These are phyloP conservation scores for Lemur catta DNA, from an alignment of 2,797 vertebrate genomes.

Conservation along the genomic window DNA sequence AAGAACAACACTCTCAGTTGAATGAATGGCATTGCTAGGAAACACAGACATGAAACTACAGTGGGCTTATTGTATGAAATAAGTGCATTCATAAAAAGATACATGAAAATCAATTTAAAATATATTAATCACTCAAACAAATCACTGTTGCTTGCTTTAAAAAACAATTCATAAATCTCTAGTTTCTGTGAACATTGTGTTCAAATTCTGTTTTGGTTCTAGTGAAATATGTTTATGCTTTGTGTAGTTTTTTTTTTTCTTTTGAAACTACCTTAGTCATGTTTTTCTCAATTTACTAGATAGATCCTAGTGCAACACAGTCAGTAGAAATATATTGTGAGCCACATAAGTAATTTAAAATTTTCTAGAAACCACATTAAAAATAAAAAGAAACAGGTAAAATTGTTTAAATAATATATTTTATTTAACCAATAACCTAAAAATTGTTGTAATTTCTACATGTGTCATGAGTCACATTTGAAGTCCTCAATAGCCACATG, in stretches of 20 bases:
- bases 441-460: background rate
- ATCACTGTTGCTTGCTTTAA: background rate
- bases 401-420: background rate
- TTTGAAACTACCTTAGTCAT: background rate
- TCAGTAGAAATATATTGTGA: background rate
- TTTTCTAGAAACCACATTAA: background rate
- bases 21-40: background rate
- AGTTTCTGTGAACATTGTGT: background rate
- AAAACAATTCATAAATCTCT: background rate
- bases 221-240: background rate
- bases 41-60: background rate
- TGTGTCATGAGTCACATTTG: background rate
- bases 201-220: background rate
- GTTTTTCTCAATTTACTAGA: background rate
- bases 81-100: background rate
- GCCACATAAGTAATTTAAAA: background rate
- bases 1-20: background rate
- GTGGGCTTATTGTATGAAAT: background rate
- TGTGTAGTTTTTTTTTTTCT: background rate
- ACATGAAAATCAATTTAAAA: background rate
- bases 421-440: background rate
- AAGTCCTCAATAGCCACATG: background rate
- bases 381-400: background rate
- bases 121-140: background rate
- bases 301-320: background rate